Base-by-base conservation (phyloP, 1,140 invertebrate species). In the Episyrphus balteatus region DNA sequence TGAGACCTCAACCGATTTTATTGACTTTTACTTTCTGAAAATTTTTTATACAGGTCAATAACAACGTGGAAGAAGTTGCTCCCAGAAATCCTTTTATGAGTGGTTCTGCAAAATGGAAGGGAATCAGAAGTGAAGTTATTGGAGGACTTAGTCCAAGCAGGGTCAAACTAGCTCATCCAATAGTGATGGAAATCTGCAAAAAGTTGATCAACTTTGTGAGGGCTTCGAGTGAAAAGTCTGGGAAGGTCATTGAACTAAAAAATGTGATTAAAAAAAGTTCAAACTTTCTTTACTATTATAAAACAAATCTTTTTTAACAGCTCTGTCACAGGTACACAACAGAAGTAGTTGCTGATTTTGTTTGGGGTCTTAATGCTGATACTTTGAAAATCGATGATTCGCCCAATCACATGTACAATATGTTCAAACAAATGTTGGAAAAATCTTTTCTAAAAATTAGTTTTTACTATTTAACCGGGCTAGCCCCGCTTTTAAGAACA, bases 81-180 rank as follows among this genome's bases (percentile, higher is more conserved):
- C 54, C 50, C 0, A 47, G 55, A 5, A 75, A 75, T 60, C 71
- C 73, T 0, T 74, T 75, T 51, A 56, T 65, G 42, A 53, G 58
- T 14, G 73, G 70, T 5, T 52, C n/a, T n/a, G n/a, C 69, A 8
- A 55, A 53, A 15, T 81, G 79, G 79, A 75, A 77, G 48, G 56
- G 67, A 10, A 66, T 72, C 13, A 61, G 77, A 13, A 52, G 55
- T 5, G 70, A 77, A 26, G 65, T 75, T 13, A 73, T 73, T 43
- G 70, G 72, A 6, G 73, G 74, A 1, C 65, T 80, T 41, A 74
- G 75, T 1, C 58, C 59, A 0, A 55, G 63, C 50, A 60, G 51
- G 26, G 59, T 64, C 1, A 61, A 50, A 21, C 48, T 46, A 13
- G 61, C 52, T 26, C 63, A 51, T 42, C 50, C 52, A 26, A 63